These are phyloP conservation scores for Panthera leo DNA, from an alignment of 2,113 vertebrate species.

Conservation along the genomic window DNA sequence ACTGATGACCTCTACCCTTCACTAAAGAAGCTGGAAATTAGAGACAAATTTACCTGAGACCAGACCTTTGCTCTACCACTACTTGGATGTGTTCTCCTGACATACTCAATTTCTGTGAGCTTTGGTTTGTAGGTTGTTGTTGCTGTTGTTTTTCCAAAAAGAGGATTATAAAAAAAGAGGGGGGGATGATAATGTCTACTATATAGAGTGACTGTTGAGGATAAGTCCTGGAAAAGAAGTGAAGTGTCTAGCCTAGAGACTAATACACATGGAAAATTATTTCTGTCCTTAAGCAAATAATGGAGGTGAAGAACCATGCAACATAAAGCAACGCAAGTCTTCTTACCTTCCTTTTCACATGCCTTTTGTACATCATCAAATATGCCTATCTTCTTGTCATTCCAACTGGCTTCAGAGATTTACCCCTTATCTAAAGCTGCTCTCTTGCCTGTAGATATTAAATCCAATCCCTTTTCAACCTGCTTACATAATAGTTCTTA, in stretches of 20 bases:
- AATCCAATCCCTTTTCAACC: not conserved
- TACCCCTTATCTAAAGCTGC: not conserved
- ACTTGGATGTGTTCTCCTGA: not conserved
- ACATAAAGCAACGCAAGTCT: not conserved
- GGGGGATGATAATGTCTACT: not conserved
- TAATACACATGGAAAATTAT: not conserved
- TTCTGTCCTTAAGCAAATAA: not conserved
- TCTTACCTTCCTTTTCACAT: not conserved
- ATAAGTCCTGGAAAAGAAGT: not conserved
- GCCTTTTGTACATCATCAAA: not conserved
- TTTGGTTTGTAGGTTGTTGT: not conserved
- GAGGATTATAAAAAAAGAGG: not conserved
- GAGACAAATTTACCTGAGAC: not conserved
- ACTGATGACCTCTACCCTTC: not conserved
- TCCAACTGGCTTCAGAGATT: not conserved
- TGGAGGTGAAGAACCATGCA: not conserved
- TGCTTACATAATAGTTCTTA: not conserved
- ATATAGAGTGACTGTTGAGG: not conserved
- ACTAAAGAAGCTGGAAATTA: not conserved
- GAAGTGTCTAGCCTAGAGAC: not conserved
- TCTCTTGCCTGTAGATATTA: not conserved
- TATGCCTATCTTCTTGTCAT: not conserved
- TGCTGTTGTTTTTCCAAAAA: not conserved
- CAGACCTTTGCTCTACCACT: not conserved
- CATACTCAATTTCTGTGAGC: not conserved